Evolutionary conservation across 2,113 vertebrate species (phyloP).

Genomic region (Climacteris rufus): DNA sequence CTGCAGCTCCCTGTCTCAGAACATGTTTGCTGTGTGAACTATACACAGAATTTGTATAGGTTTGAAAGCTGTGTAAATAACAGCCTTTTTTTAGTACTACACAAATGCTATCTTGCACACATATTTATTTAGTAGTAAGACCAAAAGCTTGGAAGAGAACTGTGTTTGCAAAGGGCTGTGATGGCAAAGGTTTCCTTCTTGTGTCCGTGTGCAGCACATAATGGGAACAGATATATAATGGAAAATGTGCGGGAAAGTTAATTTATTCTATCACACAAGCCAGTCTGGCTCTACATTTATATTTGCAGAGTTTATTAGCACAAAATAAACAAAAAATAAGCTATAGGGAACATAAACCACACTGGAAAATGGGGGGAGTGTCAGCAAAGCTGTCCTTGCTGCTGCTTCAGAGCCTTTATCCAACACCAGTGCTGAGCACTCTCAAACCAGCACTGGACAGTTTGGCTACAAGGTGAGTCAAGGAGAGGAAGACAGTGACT

Average conservation of each 20-base stretch:
- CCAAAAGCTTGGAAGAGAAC: not conserved
- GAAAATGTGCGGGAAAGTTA: not conserved
- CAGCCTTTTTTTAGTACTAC: not conserved
- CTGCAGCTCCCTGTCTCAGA: not conserved
- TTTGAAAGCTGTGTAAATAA: not conserved
- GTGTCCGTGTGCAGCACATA: not conserved
- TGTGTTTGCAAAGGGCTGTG: slow-evolving; percentile 5
- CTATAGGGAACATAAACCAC: not conserved
- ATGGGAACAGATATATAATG: not conserved
- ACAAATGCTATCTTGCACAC: not conserved
- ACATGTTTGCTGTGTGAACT: not conserved
- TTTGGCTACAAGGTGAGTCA: not conserved
- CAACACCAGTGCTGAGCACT: not conserved
- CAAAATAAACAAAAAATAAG: not conserved
- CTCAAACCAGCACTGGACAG: not conserved
- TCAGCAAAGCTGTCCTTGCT: not conserved
- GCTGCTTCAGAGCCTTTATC: not conserved
- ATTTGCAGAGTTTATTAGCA: not conserved
- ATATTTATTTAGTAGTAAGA: slow-evolving; percentile 24
- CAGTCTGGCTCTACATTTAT: not conserved
- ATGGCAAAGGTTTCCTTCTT: not conserved
- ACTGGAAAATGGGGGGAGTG: not conserved
- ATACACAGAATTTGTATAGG: not conserved
- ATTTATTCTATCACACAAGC: not conserved
- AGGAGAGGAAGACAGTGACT: not conserved